phyloP scores from a whole-genome alignment of 2,797 vertebrate genomes.

The Rhinoraja longicauda region DNA sequence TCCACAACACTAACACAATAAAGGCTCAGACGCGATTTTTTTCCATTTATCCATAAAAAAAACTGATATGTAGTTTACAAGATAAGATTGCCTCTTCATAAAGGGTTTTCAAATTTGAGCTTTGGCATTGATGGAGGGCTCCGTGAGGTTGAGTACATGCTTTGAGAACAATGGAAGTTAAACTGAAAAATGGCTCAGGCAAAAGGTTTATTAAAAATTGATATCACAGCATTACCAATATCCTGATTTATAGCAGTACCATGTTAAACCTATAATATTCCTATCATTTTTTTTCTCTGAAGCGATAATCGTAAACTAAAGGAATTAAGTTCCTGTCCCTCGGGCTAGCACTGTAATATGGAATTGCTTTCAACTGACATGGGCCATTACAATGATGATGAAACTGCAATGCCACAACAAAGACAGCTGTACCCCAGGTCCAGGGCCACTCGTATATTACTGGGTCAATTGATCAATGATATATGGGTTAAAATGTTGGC shows the following conservation, averaged over 20 bases:
- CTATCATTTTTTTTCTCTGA: slow-evolving; percentile 28
- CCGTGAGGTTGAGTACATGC: not conserved
- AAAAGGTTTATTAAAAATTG: slow-evolving; percentile 30
- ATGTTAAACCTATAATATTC: slow-evolving; percentile 33
- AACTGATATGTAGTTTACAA: not conserved
- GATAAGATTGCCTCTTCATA: not conserved
- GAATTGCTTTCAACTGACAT: slow-evolving; percentile 30
- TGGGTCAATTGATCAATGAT: slow-evolving; percentile 17
- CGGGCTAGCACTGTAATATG: slow-evolving; percentile 13
- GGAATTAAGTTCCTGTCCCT: slow-evolving; percentile 33
- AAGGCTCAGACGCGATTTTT: not conserved
- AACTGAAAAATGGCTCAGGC: slow-evolving; percentile 2
- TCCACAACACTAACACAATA: slow-evolving; percentile 12
- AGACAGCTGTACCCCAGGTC: not conserved
- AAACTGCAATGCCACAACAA: not conserved
- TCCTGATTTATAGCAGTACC: slow-evolving; percentile 31
- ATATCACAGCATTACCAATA: slow-evolving; percentile 29
- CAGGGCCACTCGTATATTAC: not conserved
- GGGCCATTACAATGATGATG: slow-evolving; percentile 26
- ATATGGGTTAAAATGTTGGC: not conserved
- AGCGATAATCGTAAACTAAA: slow-evolving; percentile 35
- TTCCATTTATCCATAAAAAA: not conserved
- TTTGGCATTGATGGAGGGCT: not conserved
- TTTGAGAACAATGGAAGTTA: slow-evolving; percentile 11
- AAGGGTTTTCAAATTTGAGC: not conserved